phyloP scores from a whole-genome alignment of 2,888 invertebrate genomes.

The Eurytoma adleriae region DNA sequence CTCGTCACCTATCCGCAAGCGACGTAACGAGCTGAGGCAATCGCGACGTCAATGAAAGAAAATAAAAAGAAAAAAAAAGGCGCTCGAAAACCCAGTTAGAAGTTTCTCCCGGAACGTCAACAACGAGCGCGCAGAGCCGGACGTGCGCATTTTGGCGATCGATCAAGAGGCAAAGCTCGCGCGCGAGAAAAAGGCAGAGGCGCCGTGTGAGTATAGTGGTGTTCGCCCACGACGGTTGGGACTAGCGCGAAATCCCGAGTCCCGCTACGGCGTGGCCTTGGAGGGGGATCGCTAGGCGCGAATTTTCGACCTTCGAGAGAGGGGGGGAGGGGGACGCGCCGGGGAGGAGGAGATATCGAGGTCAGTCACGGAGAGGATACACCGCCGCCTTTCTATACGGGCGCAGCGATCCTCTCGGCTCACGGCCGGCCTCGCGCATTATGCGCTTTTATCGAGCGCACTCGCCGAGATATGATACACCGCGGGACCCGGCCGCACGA shows the following conservation, averaged over 20 bases:
- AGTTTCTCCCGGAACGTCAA: too few relatives aligned
- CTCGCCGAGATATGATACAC: neutral
- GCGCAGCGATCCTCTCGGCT: neutral
- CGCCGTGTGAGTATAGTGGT: neutral
- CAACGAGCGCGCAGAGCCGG: neutral
- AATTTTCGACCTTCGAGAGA: constrained; percentile 50
- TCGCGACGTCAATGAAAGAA: too few relatives aligned
- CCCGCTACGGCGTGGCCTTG: constrained; percentile 44
- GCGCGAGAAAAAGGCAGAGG: neutral
- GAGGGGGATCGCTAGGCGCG: constrained; percentile 35
- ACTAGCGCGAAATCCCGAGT: constrained; percentile 4
- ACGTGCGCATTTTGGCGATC: constrained; percentile 11
- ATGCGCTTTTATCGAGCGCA: neutral
- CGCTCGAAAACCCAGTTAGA: too few relatives aligned
- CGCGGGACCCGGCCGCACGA: neutral
- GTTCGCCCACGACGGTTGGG: neutral
- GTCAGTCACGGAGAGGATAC: constrained; percentile 4
- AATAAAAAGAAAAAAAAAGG: too few relatives aligned
- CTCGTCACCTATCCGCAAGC: too few relatives aligned
- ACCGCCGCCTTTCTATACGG: neutral
- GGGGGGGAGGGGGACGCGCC: too few relatives aligned
- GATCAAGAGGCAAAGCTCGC: neutral
- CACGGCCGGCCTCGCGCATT: neutral
- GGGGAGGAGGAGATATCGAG: constrained; percentile 37
- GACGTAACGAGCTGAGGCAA: too few relatives aligned